Base-by-base conservation (phyloP, 1,140 invertebrate genomes). In the Linepithema humile region DNA sequence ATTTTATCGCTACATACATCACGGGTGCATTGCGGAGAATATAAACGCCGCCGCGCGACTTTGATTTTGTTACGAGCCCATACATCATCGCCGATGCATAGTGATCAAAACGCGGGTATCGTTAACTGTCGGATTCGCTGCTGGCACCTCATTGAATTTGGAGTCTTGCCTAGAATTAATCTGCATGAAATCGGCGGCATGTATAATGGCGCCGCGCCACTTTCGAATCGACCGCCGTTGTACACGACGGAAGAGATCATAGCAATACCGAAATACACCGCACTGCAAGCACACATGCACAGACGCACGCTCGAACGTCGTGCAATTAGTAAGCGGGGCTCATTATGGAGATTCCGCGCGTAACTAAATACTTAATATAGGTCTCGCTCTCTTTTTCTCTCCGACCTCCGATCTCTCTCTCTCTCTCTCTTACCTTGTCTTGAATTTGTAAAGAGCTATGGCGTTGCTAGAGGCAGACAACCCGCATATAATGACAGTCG, bases 341-440 rank as follows among this genome's bases (percentile, higher is more conserved):
- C 88, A 89, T 93, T 92, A 92, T 90, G 89, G 83, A 91, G 91
- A 91, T 90, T 83, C 78, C 77, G 84, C 88, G 86, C 83, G 83
- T 90, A 90, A 89, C 85, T 92, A 91, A 92, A 90, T 90, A 89
- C 86, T 87, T 89, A 91, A 92, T 90, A 91, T 90, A 87, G 90
- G 82, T 60, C 57, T 64, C 40, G 35, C 23, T 82, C 48, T 55
- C 65, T 72, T 10, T 38, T 29, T 40, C 48, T 53, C 45, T 40
- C 38, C 38, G 32, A 38, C 48, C 20, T 55, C n/a, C 17, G 6
- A 23, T 75, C 32, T 62, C 38, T 65, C n/a, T 53, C 50, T 67
- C 50, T 53, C 75, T 53, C 35, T 64, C 26, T 75, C 23, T 17
- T 2, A 45, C 23, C 67, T 84, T 87, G 87, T 90, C 86, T 85